Evolutionary conservation across 2,113 vertebrate genomes (phyloP).

Genomic region (Myrmophylax atrothorax): DNA sequence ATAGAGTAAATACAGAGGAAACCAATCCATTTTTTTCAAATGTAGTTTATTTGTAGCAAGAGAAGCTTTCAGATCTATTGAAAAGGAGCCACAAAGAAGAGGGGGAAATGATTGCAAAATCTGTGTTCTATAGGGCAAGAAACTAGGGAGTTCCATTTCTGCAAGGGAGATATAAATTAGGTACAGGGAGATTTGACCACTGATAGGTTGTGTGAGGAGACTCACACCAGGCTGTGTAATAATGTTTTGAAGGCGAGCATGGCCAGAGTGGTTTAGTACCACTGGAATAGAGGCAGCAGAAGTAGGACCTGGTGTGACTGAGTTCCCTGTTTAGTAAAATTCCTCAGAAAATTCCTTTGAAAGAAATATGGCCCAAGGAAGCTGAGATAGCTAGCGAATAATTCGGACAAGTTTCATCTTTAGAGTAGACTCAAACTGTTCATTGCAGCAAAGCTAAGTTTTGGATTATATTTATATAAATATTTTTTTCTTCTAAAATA

Average conservation of each 20-base stretch:
- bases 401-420: background rate
- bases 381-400: background rate
- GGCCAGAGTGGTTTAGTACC: background rate
- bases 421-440: background rate
- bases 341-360: background rate
- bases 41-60: background rate
- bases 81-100: background rate
- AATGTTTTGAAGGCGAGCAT: background rate
- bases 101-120: background rate
- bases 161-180: background rate
- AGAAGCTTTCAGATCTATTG: background rate
- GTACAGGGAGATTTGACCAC: background rate
- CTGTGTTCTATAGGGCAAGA: background rate
- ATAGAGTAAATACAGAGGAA: background rate
- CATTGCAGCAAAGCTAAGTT: background rate
- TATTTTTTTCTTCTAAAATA: background rate
- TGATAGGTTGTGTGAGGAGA: background rate
- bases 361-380: background rate
- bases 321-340: background rate
- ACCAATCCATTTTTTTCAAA: background rate
- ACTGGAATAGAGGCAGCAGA: background rate
- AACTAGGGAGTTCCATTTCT: background rate
- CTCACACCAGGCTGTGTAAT: background rate
- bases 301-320: fast-evolving
- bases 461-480: background rate